Percentiles rank a stretch among this genome's conserved stretches.
Conservation (phyloP, 2,888 invertebrate genomes). For the Scaptomyza flava region DNA sequence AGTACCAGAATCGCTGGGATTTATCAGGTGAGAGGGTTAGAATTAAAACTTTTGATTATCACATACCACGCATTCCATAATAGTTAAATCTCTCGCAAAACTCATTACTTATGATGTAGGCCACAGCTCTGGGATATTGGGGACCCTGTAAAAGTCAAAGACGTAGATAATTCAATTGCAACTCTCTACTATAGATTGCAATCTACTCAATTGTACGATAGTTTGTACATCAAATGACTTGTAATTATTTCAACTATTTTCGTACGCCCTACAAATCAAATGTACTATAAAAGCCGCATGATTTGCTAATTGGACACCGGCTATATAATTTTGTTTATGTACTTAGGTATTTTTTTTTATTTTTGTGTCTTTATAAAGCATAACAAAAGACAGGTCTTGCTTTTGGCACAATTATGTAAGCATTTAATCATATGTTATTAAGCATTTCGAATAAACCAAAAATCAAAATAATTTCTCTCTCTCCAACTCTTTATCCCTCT, state of each 20-base stretch:
- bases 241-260: conserved; percentile 5
- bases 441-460: background rate
- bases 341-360: background rate
- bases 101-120: conserved; percentile 97
- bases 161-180: background rate
- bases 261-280: conserved; percentile 4
- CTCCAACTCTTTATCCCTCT: too few relatives aligned
- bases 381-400: conserved; percentile 13
- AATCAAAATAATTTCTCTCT: too few relatives aligned
- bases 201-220: background rate
- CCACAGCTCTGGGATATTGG: conserved; percentile 93
- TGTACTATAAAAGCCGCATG: conserved; percentile 31
- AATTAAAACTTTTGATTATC: background rate
- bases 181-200: too few relatives aligned
- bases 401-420: conserved; percentile 15
- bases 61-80: conserved; percentile 98
- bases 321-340: background rate
- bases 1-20: conserved; percentile 93
- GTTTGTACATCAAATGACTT: conserved; percentile 6
- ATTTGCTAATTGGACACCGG: conserved; percentile 31
- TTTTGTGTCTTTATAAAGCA: conserved; percentile 19
- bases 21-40: conserved; percentile 35
- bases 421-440: conserved; percentile 11
- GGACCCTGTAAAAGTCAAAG: conserved; percentile 9
- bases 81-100: conserved; percentile 98